A percentile compares a stretch with the other conserved stretches of the same genome.
phyloP scores from a whole-genome alignment of 1,140 invertebrate species.

The Scaptomyza graminum region DNA sequence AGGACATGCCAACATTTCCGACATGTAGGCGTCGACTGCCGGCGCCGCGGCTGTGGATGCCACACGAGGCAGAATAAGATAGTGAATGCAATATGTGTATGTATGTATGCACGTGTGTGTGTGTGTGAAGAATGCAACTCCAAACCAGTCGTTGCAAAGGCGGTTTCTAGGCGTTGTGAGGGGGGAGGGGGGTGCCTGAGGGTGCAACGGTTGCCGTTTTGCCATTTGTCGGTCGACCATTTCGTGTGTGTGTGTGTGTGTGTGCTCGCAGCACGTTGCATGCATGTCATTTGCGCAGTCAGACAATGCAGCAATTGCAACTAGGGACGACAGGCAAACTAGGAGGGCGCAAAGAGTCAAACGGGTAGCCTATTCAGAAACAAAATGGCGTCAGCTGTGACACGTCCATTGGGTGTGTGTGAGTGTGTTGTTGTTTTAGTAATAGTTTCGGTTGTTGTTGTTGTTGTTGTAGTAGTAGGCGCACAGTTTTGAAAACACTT shows the following conservation, averaged over 20 bases:
- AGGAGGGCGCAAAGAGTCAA: slow-evolving; percentile 13
- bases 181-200: background rate
- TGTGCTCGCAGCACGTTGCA: slow-evolving; percentile 55
- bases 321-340: slow-evolving; percentile 5
- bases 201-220: slow-evolving; percentile 40
- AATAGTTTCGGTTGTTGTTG: background rate
- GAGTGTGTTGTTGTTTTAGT: background rate
- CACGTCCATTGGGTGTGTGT: slow-evolving; percentile 4
- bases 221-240: slow-evolving; percentile 76
- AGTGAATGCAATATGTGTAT: slow-evolving; percentile 4
- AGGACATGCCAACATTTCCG: slow-evolving; percentile 82
- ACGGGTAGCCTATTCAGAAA: slow-evolving; percentile 54
- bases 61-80: slow-evolving; percentile 10
- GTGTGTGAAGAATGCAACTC: slow-evolving; percentile 1
- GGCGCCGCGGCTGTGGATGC: slow-evolving; percentile 59
- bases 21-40: slow-evolving; percentile 80
- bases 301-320: slow-evolving; percentile 62
- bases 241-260: slow-evolving; percentile 45
- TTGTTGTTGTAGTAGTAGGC: slow-evolving; percentile 50
- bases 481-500: slow-evolving; percentile 21
- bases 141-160: background rate
- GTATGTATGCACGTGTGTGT: background rate
- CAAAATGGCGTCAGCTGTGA: slow-evolving; percentile 63
- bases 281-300: slow-evolving; percentile 78
- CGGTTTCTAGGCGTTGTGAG: background rate